These are phyloP conservation scores for Bradypodion pumilum DNA, from an alignment of 2,797 vertebrate genomes.

Conservation along the genomic window DNA sequence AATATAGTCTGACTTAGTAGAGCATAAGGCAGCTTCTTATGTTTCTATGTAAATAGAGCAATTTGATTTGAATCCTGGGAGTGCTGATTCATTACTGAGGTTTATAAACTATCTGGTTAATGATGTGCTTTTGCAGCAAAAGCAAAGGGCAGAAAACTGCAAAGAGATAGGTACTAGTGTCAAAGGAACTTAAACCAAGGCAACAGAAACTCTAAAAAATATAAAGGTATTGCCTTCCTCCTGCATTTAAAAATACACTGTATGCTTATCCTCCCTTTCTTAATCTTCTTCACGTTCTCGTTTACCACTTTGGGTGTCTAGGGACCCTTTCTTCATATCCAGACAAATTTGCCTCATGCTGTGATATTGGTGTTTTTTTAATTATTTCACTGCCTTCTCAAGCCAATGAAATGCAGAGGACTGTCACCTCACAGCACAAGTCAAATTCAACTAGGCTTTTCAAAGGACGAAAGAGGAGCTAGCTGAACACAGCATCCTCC, in stretches of 20 bases:
- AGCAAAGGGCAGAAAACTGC: background rate
- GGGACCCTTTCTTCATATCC: background rate
- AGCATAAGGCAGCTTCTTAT: too few species aligned
- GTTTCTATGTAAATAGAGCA: too few species aligned
- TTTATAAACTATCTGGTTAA: background rate
- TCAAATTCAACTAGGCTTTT: background rate
- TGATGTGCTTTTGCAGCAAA: background rate
- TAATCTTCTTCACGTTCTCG: too few species aligned
- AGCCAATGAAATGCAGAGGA: background rate
- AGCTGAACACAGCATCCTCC: background rate
- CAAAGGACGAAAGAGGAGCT: background rate
- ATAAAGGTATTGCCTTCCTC: too few species aligned
- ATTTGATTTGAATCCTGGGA: too few species aligned
- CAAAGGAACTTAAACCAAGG: background rate
- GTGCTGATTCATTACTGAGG: background rate
- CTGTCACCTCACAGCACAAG: background rate
- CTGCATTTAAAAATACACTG: too few species aligned
- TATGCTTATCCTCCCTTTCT: background rate
- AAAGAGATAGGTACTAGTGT: background rate
- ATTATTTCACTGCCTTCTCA: background rate
- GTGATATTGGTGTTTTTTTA: background rate
- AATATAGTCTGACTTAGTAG: too few species aligned
- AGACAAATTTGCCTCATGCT: slow-evolving; percentile 5
- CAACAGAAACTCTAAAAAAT: background rate
- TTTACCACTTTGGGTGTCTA: too few species aligned